These are phyloP conservation scores for Danio kyathit DNA, from an alignment of 2,797 vertebrate genomes.

Conservation along the genomic window DNA sequence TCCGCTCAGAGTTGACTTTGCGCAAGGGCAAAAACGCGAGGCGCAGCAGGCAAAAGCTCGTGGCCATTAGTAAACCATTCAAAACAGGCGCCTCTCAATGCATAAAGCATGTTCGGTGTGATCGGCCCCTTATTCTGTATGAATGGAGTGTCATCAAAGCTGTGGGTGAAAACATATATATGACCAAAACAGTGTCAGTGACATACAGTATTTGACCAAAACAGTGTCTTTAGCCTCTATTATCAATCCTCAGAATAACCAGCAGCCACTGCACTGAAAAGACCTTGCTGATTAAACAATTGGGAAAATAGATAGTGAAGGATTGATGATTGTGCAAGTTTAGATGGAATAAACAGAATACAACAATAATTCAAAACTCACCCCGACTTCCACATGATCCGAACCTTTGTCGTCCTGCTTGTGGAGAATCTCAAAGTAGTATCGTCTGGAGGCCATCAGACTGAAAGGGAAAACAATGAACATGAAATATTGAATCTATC, in stretches of 20 bases:
- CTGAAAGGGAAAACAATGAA: slow-evolving; percentile 68
- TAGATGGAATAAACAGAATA: not conserved
- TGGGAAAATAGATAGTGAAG: slow-evolving; percentile 18
- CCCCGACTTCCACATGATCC: slow-evolving; percentile 97
- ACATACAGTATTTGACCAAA: too few species aligned
- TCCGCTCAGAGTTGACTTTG: too few species aligned
- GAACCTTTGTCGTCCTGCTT: slow-evolving; percentile 97
- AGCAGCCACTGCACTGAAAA: not conserved
- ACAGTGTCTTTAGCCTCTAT: not conserved
- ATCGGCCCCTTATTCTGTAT: not conserved
- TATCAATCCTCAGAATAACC: not conserved
- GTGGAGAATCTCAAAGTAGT: slow-evolving; percentile 98
- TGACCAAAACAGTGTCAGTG: too few species aligned
- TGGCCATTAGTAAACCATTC: too few species aligned
- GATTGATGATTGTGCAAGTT: not conserved
- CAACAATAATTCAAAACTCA: slow-evolving; percentile 76
- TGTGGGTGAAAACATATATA: not conserved
- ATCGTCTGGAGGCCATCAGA: slow-evolving; percentile 89
- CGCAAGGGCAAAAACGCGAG: too few species aligned
- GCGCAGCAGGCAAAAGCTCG: too few species aligned
- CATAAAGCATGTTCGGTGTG: too few species aligned
- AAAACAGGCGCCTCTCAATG: too few species aligned
- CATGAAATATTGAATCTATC: not conserved
- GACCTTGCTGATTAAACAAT: not conserved
- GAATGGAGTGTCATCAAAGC: slow-evolving; percentile 18